Evolutionary conservation across 1,140 invertebrate genomes (phyloP).

Genomic region (Aporrectodea caliginosa): DNA sequence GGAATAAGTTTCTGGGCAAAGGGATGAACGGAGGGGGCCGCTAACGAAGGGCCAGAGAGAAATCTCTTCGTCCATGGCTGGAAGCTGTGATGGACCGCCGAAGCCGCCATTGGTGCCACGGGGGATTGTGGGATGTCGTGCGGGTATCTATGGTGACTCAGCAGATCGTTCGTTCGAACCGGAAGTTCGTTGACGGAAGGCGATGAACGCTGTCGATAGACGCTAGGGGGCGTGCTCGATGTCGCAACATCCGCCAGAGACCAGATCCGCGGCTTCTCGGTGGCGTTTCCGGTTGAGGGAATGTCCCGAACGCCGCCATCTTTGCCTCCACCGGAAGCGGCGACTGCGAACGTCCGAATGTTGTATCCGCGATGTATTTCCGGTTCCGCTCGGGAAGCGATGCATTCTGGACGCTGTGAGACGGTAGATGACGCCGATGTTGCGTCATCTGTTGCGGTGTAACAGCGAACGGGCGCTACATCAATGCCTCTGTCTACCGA

Average conservation of each 20-base stretch:
- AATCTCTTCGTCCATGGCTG: not conserved
- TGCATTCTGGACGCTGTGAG: not conserved
- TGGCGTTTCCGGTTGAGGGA: not conserved
- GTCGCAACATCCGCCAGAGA: conserved; percentile 91
- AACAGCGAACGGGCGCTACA: not conserved
- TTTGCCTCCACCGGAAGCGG: not conserved
- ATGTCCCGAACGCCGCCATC: not conserved
- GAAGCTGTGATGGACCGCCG: not conserved
- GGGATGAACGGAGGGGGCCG: not conserved
- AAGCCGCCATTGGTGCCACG: too few relatives aligned
- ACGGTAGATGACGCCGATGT: not conserved
- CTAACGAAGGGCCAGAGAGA: not conserved
- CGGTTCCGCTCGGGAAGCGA: not conserved
- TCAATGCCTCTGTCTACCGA: not conserved
- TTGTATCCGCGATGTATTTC: not conserved
- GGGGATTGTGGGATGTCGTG: not conserved
- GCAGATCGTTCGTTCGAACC: not conserved
- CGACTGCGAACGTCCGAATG: not conserved
- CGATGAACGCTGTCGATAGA: not conserved
- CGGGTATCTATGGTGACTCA: not conserved
- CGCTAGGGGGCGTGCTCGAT: conserved; percentile 56
- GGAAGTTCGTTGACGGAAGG: not conserved
- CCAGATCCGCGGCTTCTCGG: conserved; percentile 91
- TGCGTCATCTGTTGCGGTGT: not conserved
- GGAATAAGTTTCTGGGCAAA: not conserved